Evolutionary conservation across 2,888 invertebrate genomes (phyloP), one percentile per base, ranked within the genome.

Genomic region (Melanophora roralis): DNA sequence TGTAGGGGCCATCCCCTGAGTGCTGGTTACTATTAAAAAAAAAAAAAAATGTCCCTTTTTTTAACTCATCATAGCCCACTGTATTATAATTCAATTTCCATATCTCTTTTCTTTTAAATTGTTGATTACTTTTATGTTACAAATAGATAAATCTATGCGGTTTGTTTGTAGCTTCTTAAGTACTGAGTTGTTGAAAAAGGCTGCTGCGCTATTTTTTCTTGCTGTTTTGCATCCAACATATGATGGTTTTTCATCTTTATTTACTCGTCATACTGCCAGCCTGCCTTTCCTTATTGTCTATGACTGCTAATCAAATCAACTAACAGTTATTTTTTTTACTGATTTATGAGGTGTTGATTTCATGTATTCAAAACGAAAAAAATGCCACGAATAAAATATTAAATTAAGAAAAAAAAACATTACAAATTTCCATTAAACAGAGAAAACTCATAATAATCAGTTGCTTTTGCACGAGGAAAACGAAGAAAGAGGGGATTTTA

Each of bases 311-410:
- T 67, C 34, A 67, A 51, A 59, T 67, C 59, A 67, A 67, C 14
- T 76, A 77, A 77, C 76, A 77, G 69, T 71, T 49, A 38, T 67
- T 49, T 57, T n/a, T n/a, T 75, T 68, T 57, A 23, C 62, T 76
- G 80, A 80, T 80, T 80, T 80, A 80, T 73, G 72, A 76, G 80
- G 80, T 80, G 80, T 80, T 80, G 76, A 76, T 80, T 76, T 80
- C 80, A 80, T 67, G 75, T 72, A 75, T 62, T 49, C 75, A 67
- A 76, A 78, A 72, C 40, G 53, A 67, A 71, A 72, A 64, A 64
- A 64, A 76, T 77, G 40, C 32, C 53, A 57, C 14, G 19, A 38
- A n/a, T 6, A 53, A 40, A 21, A 34, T 12, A n/a, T n/a, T n/a
- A n/a, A n/a, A n/a, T n/a, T n/a, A n/a, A n/a, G n/a, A 9, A 27